These are phyloP conservation scores for Leptothorax acervorum DNA, from an alignment of 2,888 invertebrate species.

Conservation along the genomic window DNA sequence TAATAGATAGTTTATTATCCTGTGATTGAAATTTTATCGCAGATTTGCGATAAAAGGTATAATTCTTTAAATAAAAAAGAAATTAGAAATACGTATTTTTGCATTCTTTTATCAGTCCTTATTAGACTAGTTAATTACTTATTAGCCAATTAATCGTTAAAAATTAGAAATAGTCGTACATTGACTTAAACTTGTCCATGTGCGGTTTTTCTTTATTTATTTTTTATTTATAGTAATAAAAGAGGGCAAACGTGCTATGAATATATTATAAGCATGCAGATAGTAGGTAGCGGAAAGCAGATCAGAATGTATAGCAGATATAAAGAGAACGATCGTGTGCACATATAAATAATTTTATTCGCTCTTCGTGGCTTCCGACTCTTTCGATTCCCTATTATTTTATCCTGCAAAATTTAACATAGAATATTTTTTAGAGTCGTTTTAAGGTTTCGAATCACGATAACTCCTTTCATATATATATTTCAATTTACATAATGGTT, in stretches of 20 bases:
- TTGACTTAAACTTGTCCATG: neutral
- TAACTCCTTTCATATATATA: neutral
- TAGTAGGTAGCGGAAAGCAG: neutral
- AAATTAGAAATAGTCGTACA: constrained; percentile 3
- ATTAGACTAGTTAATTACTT: neutral
- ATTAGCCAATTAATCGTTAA: neutral
- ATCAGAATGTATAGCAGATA: neutral
- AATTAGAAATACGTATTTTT: neutral
- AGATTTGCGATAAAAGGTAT: neutral
- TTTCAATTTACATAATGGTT: neutral
- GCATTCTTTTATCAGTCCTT: neutral
- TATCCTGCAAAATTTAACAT: neutral
- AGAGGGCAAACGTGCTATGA: neutral
- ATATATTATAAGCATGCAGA: neutral
- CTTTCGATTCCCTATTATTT: neutral
- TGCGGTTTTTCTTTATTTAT: neutral
- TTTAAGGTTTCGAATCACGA: neutral
- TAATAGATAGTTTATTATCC: neutral
- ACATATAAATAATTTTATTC: constrained; percentile 13
- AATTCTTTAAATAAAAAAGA: neutral
- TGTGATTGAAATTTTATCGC: neutral
- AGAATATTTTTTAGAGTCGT: neutral
- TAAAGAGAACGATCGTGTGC: neutral
- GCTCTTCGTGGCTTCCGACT: neutral
- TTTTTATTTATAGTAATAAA: constrained; percentile 10